Evolutionary conservation across 2,113 vertebrate genomes (phyloP).

Genomic region (Bubalus kerabau): DNA sequence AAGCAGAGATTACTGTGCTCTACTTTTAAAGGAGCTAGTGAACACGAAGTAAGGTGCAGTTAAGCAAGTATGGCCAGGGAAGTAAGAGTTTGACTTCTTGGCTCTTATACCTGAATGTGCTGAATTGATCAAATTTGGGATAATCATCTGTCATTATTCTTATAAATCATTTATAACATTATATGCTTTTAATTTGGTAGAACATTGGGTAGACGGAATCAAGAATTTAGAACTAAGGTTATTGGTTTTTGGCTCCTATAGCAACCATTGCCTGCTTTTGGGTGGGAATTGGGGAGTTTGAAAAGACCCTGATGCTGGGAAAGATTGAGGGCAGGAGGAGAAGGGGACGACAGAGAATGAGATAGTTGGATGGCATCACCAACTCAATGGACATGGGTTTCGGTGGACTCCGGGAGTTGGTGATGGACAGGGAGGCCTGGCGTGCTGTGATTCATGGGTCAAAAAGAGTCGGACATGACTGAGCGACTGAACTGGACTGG

Average conservation of each 20-base stretch:
- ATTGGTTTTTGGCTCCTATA: conserved; percentile 18
- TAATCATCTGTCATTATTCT: not conserved
- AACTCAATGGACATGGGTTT: not conserved
- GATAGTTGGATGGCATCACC: not conserved
- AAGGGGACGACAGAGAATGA: not conserved
- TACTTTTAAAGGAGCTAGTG: not conserved
- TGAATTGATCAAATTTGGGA: not conserved
- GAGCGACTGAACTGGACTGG: not conserved
- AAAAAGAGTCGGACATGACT: accelerated
- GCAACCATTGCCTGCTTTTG: not conserved
- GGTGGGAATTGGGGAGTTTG: not conserved
- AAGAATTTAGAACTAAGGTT: conserved; percentile 27
- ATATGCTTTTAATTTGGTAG: conserved; percentile 34
- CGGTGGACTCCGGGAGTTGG: not conserved
- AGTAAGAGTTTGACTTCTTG: not conserved
- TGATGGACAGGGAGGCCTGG: not conserved
- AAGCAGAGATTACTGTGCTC: conserved; percentile 5
- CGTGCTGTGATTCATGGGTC: not conserved
- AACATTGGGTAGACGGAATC: not conserved
- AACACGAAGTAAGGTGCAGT: not conserved
- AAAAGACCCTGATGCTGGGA: not conserved
- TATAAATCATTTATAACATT: not conserved
- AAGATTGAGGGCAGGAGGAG: not conserved
- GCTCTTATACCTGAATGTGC: not conserved
- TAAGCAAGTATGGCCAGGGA: not conserved